A percentile compares a stretch with the other conserved stretches of the same genome.
These are phyloP conservation scores for Megathymus violae DNA, from an alignment of 1,140 invertebrate genomes.

Conservation along the genomic window DNA sequence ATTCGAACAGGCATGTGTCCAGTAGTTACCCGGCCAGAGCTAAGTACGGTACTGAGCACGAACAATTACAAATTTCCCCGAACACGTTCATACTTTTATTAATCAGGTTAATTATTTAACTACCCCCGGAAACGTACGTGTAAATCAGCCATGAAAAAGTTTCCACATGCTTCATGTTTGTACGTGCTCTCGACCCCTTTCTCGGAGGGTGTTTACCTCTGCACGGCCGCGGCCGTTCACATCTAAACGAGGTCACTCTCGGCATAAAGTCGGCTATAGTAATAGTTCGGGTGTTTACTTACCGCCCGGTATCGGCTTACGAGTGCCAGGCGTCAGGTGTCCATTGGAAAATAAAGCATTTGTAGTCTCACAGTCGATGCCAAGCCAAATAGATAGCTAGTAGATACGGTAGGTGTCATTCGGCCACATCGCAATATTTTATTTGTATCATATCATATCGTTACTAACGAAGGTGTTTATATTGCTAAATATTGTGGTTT, in stretches of 20 bases:
- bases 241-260: constrained; percentile 26
- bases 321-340: not conserved
- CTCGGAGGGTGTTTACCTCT: constrained; percentile 33
- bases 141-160: constrained; percentile 13
- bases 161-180: constrained; percentile 20
- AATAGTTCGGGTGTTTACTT: constrained; percentile 1
- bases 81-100: not conserved
- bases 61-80: not conserved
- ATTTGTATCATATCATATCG: no score
- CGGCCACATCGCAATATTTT: no score
- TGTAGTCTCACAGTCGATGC: not conserved
- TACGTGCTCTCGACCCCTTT: constrained; percentile 22
- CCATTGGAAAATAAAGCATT: not conserved
- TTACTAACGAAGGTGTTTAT: no score
- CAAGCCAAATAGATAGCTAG: no score
- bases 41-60: not conserved
- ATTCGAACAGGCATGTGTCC: no score
- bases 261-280: constrained; percentile 6
- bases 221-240: constrained; percentile 10
- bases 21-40: no score
- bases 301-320: not conserved
- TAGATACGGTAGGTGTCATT: no score
- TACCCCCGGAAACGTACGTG: constrained; percentile 17
- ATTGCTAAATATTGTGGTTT: no score
- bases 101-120: constrained; percentile 15